Base-by-base conservation (phyloP, 2,888 invertebrate species). In the Altica lythri region DNA sequence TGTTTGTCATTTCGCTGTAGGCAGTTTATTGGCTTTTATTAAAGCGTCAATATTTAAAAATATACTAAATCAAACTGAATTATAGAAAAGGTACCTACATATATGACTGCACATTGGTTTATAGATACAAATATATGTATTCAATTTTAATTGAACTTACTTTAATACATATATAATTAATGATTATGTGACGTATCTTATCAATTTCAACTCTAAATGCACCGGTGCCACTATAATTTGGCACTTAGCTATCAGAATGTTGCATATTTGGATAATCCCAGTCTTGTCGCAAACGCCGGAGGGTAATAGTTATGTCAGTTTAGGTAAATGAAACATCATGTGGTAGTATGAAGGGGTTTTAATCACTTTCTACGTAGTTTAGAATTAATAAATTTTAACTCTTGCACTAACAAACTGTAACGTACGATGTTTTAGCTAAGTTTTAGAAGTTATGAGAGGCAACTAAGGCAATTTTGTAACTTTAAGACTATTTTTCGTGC, bases 341-440 rank as follows among this genome's bases (percentile, higher is more conserved):
- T 44, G 13, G 43, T 43, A 30, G 30, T 44, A 44, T 30, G 45
- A 45, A 13, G 32, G 32, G 45, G 45, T 32, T 45, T 45, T 45
- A 45, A 45, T 45, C 45, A 45, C 45, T 45, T 45, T 45, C 45
- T 19, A 18, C 32, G 45, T 45, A 45, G 45, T 45, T 45, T 45
- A 18, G 19, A 32, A 32, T 45, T 45, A 45, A 45, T 45, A 45
- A 45, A 45, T 45, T 45, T 32, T 32, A 45, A 45, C 45, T 32
- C 32, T 45, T 45, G 45, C 45, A 45, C 45, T 32, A 45, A 45
- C 45, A 19, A 38, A 38, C 25, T 42, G 25, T 42, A 42, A 42
- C 30, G 18, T 43, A 30, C 43, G 4, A 27, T 19, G 43, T 19
- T 19, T 29, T n/a, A 2, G 32, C 19, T n/a, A 32, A 45, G 30